Base-by-base conservation (phyloP, 2,797 vertebrate species). In the Coccyzus lansbergi region DNA sequence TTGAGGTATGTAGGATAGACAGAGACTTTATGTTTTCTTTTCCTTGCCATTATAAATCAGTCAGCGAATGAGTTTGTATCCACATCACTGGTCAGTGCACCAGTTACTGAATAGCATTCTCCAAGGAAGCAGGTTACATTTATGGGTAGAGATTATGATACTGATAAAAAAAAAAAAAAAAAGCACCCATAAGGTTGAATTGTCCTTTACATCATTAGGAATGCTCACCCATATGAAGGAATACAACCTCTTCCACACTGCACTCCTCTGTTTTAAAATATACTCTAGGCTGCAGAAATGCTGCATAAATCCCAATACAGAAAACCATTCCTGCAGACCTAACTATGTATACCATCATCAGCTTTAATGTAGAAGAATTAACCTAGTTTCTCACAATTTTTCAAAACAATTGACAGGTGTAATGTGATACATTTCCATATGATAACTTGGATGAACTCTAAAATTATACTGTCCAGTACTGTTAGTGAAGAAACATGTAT, bases 1-100 rank as follows among this genome's bases (percentile, higher is more conserved):
- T 44, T 0, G 0, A 76, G 55, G n/a, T 4, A 48, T 2, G 2
- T 22, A 74, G 56, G 18, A 21, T 33, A 38, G 34, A 81, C 7
- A 65, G 18, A 74, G 8, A 46, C 11, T 49, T 79, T 4, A 20
- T 15, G 3, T 2, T 67, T 75, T 83, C 44, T 82, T 64, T 14
- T 11, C 53, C 46, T 56, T 31, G 21, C n/a, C 80, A 62, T 55
- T 15, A 31, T 8, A 55, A 58, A 52, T 49, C 19, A 60, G 2
- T 3, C 51, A 78, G 58, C 18, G 29, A 68, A 90, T 33, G 15
- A 56, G 20, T 10, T 67, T 19, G 59, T 13, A 14, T 59, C 62
- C 31, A 71, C 17, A 31, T 6, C 22, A 12, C 5, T 68, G 42
- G 8, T 19, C 34, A 44, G 0, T 21, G 34, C 33, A 53, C 12